Evolutionary conservation across 2,888 invertebrate species (phyloP).

Genomic region (Heliconius cydno): DNA sequence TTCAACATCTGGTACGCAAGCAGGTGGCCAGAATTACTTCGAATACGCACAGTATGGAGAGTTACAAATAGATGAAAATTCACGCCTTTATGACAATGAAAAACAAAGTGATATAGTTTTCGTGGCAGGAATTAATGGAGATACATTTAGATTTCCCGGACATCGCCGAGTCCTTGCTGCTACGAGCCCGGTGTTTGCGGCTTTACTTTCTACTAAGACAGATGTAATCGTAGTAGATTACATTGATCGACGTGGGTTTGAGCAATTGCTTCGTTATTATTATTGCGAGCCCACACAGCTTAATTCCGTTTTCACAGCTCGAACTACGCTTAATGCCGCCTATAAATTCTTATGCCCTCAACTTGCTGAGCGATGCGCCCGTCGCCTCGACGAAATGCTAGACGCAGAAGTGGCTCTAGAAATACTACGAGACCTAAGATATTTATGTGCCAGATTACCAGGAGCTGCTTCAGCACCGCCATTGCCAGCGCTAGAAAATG

Average conservation of each 20-base stretch:
- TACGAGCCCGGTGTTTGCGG: slow-evolving; percentile 85
- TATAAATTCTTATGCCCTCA: slow-evolving; percentile 89
- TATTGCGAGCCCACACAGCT: slow-evolving; percentile 85
- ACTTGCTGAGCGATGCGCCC: slow-evolving; percentile 86
- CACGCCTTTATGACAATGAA: slow-evolving; percentile 79
- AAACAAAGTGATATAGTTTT: slow-evolving; percentile 84
- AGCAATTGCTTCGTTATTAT: slow-evolving; percentile 86
- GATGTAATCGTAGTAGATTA: slow-evolving; percentile 82
- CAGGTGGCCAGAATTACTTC: slow-evolving; percentile 13
- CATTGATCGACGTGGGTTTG: slow-evolving; percentile 86
- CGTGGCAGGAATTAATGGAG: slow-evolving; percentile 85
- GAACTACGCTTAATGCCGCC: slow-evolving; percentile 88
- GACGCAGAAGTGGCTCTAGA: slow-evolving; percentile 86
- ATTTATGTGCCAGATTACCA: slow-evolving; percentile 72
- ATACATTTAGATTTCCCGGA: slow-evolving; percentile 87
- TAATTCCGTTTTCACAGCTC: slow-evolving; percentile 85
- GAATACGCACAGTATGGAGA: slow-evolving; percentile 46
- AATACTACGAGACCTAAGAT: slow-evolving; percentile 84
- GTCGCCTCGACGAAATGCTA: slow-evolving; percentile 86
- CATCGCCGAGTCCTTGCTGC: slow-evolving; percentile 85
- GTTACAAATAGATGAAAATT: slow-evolving; percentile 60
- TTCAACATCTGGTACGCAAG: slow-evolving; percentile 44
- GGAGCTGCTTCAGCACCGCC: slow-evolving; percentile 81
- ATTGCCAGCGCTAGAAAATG: slow-evolving; percentile 69
- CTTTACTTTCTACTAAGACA: slow-evolving; percentile 77